Base-by-base conservation (phyloP, 2,888 invertebrate genomes). In the Pristionchus japonicus region DNA sequence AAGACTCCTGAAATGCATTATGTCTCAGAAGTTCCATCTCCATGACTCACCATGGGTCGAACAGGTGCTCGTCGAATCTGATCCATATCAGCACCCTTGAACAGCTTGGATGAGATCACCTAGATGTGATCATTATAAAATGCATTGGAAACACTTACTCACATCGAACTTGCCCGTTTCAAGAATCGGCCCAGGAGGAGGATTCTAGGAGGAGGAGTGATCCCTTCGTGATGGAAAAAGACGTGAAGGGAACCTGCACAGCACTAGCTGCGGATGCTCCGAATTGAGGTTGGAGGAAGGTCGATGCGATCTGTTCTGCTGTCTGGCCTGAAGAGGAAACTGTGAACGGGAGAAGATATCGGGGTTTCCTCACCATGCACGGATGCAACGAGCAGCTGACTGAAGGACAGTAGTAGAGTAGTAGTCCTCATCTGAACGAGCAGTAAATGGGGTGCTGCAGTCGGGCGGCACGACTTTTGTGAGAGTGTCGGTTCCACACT, bases 151-250 rank as follows among this genome's bases (percentile, higher is more conserved):
- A 37, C 23, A 4, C 2, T n/a, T 7, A 40, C 74, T 74, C 11
- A 74, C 74, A 74, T 74, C 40, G 74, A 17, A 74, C 20, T 31
- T 27, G 74, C 74, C 74, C n/a, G 74, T 40, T 4, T 74, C 74
- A 20, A 74, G 74, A 40, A 74, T 74, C 23, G 74, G 74, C 15
- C 74, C 74, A 3, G 74, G 74, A 31, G 64, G 64, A 0, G 31
- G 7, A 13, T 34, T 15, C n/a, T n/a, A n/a, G n/a, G n/a, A n/a
- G n/a, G n/a, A n/a, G n/a, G n/a, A n/a, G n/a, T n/a, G n/a, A n/a
- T n/a, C n/a, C n/a, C n/a, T n/a, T n/a, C n/a, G n/a, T n/a, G 4
- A 23, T 40, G 23, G 2, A 31, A 31, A 67, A 34, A 67, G 11
- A 31, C 1, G 34, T 67, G 34, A 67, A 20, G 34, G 20, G 20